These are phyloP conservation scores for Eupithecia abbreviata DNA, from an alignment of 2,888 invertebrate genomes.

Conservation along the genomic window DNA sequence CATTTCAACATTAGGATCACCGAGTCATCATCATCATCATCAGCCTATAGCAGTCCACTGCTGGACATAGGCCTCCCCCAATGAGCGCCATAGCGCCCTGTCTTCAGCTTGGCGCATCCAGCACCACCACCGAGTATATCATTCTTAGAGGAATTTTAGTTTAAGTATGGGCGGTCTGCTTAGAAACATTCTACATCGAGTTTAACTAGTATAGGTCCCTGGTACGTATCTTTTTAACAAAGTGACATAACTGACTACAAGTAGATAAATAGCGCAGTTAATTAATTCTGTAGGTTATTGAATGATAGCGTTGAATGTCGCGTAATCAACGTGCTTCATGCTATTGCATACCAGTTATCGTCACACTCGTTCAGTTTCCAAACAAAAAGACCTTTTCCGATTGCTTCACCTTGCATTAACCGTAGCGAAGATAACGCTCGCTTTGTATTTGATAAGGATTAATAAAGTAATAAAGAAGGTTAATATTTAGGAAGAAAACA, in stretches of 20 bases:
- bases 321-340: background rate
- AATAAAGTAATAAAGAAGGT: background rate
- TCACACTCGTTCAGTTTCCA: background rate
- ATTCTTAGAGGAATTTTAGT: too few species aligned
- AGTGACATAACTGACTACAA: background rate
- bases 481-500: too few species aligned
- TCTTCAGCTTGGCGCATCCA: too few species aligned
- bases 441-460: slow-evolving; percentile 18
- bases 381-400: slow-evolving; percentile 9
- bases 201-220: too few species aligned
- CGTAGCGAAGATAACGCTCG: slow-evolving; percentile 19
- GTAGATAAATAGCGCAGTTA: background rate
- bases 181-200: too few species aligned
- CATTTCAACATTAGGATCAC: too few species aligned
- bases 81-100: too few species aligned
- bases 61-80: too few species aligned
- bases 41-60: too few species aligned
- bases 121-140: too few species aligned
- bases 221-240: background rate
- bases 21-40: too few species aligned
- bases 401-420: slow-evolving; percentile 23
- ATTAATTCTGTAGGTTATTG: slow-evolving; percentile 1
- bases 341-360: background rate
- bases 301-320: background rate
- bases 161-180: too few species aligned